Evolutionary conservation across 2,113 vertebrate genomes (phyloP).

Genomic region (Raja brachyura): DNA sequence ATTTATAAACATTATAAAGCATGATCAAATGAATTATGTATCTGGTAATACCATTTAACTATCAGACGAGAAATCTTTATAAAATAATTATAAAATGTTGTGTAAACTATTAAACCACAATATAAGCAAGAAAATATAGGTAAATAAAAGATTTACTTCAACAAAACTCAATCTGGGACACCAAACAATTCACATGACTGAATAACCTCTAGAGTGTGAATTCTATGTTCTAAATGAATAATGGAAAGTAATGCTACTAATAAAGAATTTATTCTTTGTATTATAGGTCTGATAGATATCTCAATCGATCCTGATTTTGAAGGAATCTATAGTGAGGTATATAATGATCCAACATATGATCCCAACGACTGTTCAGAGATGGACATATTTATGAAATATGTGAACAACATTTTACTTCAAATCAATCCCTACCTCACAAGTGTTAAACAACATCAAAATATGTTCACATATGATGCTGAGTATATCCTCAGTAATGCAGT

Average conservation of each 20-base stretch:
- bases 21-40: background rate
- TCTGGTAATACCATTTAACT: background rate
- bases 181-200: background rate
- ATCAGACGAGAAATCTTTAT: background rate
- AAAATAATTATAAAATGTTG: background rate
- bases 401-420: conserved; percentile 53
- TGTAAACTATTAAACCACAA: background rate
- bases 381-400: conserved; percentile 54
- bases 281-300: conserved; percentile 54
- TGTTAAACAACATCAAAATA: conserved; percentile 53
- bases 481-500: conserved; percentile 51
- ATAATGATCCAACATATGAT: conserved; percentile 58
- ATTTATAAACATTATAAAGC: background rate
- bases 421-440: conserved; percentile 52
- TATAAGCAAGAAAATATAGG: background rate
- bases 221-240: background rate
- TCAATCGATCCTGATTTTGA: conserved; percentile 56
- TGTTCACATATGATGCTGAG: conserved; percentile 56
- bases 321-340: conserved; percentile 53
- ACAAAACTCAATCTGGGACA: background rate
- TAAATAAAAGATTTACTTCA: background rate
- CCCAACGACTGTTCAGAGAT: conserved; percentile 54
- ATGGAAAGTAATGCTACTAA: background rate
- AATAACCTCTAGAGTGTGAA: background rate
- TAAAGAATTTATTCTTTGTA: conserved; percentile 9